phyloP scores from a whole-genome alignment of 2,113 vertebrate species.

The Takifugu bimaculatus region DNA sequence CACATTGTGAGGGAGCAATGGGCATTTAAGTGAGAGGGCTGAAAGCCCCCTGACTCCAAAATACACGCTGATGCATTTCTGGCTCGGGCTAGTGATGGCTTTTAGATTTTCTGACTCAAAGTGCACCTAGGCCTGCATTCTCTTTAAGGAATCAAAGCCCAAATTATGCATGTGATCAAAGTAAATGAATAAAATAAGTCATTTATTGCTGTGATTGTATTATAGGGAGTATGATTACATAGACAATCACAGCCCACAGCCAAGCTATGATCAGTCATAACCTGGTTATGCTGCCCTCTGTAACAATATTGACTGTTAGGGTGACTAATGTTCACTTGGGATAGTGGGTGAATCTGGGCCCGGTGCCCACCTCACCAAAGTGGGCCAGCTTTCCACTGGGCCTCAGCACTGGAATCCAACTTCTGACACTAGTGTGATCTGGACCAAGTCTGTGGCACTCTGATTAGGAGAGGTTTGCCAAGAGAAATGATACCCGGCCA shows the following conservation, averaged over 20 bases:
- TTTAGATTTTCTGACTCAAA: constrained; percentile 67
- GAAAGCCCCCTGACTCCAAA: constrained; percentile 61
- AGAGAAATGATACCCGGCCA: constrained; percentile 65
- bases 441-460: constrained; percentile 70
- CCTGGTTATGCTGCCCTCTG: constrained; percentile 54
- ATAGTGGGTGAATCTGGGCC: constrained; percentile 56
- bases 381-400: constrained; percentile 68
- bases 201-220: constrained; percentile 68
- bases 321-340: constrained; percentile 21
- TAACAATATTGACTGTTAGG: constrained; percentile 59
- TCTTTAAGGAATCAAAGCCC: constrained; percentile 53
- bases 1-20: constrained; percentile 74
- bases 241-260: constrained; percentile 36
- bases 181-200: constrained; percentile 48
- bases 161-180: constrained; percentile 59
- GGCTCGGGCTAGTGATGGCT: constrained; percentile 58
- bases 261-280: constrained; percentile 39
- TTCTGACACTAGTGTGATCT: constrained; percentile 64
- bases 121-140: constrained; percentile 64
- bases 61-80: constrained; percentile 60
- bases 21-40: constrained; percentile 43
- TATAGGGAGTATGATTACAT: constrained; percentile 47
- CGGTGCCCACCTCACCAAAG: constrained; percentile 40
- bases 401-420: constrained; percentile 62
- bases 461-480: constrained; percentile 70